Evolutionary conservation across 2,888 invertebrate genomes (phyloP), one percentile per base, ranked within the genome.

Genomic region (Thelaira solivaga): DNA sequence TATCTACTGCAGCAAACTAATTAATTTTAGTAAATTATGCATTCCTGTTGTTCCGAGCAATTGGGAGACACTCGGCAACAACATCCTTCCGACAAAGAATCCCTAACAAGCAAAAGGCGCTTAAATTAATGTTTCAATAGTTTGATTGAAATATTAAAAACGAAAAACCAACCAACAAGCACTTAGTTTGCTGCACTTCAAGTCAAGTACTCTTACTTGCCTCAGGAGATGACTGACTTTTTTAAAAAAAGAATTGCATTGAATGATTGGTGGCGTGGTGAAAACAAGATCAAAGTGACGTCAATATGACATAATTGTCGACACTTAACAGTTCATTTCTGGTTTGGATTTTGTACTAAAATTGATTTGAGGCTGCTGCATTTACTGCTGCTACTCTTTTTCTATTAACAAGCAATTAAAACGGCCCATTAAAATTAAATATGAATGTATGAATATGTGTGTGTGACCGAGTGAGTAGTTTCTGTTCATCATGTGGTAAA

Each of bases 291-390:
- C 85, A 86, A 86, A 86, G 85, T 78, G 81, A 81, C 83, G 80
- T 83, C 82, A 82, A 83, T 81, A 69, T 78, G 82, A 83, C 84
- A 86, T 86, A 85, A 86, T 86, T 86, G 85, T 83, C 80, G 82
- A 81, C 83, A 86, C 86, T 86, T 86, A 86, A 86, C 85, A 86
- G 86, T 84, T 78, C 71, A 64, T 59, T 75, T 69, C 62, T 49
- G 57, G 8, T 22, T 10, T 55, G 11, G 45, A 0, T 24, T 43
- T 8, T 24, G 43, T 59, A n/a, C n/a, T n/a, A n/a, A n/a, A n/a
- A 24, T 45, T 26, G 16, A 16, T 36, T 1, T 68, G 16, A 26
- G 8, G 22, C n/a, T 31, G 39, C 2, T 57, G 24, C 61, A 1
- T 10, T 36, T 47, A 11, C 59, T 53, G 36, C 29, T 36, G 49